Percentiles rank a stretch among this genome's conserved stretches.
phyloP scores from a whole-genome alignment of 2,113 vertebrate species.

The Apodemus sylvaticus region DNA sequence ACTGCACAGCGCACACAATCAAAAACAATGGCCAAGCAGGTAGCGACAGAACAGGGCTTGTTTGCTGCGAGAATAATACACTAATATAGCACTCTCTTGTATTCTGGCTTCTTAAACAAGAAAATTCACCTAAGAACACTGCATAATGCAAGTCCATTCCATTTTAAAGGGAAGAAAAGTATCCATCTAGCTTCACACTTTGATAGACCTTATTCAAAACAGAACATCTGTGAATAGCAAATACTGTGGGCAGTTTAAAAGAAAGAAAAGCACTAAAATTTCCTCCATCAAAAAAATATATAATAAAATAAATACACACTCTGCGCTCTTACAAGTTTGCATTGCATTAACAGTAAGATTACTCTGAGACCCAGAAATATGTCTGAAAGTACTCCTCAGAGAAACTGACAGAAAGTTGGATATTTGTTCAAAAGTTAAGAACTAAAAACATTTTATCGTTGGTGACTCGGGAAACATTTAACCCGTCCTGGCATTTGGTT shows the following conservation, averaged over 20 bases:
- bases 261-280: conserved; percentile 71
- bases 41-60: conserved; percentile 90
- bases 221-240: conserved; percentile 74
- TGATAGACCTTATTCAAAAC: conserved; percentile 81
- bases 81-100: conserved; percentile 88
- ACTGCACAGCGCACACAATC: conserved; percentile 88
- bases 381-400: conserved; percentile 12
- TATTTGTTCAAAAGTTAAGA: conserved; percentile 49
- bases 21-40: conserved; percentile 92
- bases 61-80: conserved; percentile 91
- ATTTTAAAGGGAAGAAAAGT: conserved; percentile 81
- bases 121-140: conserved; percentile 88
- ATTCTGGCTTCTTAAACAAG: conserved; percentile 88
- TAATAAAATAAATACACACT: conserved; percentile 59
- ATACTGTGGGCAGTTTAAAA: conserved; percentile 77
- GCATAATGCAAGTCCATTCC: conserved; percentile 85
- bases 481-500: background rate
- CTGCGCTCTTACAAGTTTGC: conserved; percentile 50
- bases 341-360: conserved; percentile 60
- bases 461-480: conserved; percentile 26
- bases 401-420: conserved; percentile 56
- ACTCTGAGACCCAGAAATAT: conserved; percentile 47
- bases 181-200: conserved; percentile 83
- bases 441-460: conserved; percentile 1
- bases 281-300: conserved; percentile 37